Conservation (phyloP, 2,797 vertebrate species). For the Vireo griseus region DNA sequence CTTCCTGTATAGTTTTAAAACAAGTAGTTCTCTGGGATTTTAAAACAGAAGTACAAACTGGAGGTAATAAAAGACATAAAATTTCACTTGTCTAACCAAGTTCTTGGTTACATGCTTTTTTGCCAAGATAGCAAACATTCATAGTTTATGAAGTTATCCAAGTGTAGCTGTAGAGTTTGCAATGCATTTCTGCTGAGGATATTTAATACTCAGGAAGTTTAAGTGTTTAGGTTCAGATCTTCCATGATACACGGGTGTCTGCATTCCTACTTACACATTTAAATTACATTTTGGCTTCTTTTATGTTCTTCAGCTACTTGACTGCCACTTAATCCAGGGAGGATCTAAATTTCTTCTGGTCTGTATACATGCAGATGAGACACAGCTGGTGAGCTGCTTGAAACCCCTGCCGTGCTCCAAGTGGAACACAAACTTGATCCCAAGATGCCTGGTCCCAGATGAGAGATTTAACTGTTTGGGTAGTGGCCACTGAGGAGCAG, state of each 20-base stretch:
- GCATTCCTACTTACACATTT: not conserved
- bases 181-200: not conserved
- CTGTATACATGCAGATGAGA: not conserved
- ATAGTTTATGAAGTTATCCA: not conserved
- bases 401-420: not conserved
- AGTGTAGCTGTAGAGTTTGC: not conserved
- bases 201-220: not conserved
- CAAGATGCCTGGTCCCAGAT: not conserved
- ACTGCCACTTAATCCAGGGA: not conserved
- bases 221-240: not conserved
- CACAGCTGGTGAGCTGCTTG: not conserved
- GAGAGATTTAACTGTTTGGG: not conserved
- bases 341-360: not conserved
- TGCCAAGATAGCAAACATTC: not conserved
- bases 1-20: not conserved
- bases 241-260: not conserved
- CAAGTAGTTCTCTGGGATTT: conserved; percentile 11
- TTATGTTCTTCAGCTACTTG: not conserved
- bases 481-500: not conserved
- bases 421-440: not conserved
- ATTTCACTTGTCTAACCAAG: not conserved
- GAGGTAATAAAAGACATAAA: not conserved
- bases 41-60: not conserved
- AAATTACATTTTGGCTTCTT: not conserved
- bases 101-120: not conserved